Evolutionary conservation across 2,113 vertebrate genomes (phyloP), one percentile per base, ranked within the genome.

Genomic region (Plectropomus leopardus): DNA sequence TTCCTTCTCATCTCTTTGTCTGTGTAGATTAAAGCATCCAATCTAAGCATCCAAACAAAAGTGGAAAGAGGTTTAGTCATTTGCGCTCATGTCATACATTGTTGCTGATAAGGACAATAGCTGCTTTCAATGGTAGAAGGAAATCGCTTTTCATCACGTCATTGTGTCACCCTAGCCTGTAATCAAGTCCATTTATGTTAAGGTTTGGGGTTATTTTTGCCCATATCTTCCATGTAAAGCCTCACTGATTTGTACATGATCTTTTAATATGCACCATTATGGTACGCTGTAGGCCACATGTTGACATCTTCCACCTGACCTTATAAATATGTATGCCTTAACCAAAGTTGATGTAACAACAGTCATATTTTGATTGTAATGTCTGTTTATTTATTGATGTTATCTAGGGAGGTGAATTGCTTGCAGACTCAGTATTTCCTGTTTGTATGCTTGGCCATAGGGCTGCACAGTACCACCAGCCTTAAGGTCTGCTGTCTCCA

Each of bases 31-130:
- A 78, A 88, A 77, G 72, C 42, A 26, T 83, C n/a, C 30, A 19
- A 51, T 69, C 17, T 28, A 54, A 82, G 63, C 53, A 54, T 66
- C 47, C 67, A 85, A 88, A 85, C 71, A 86, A 64, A 76, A 47
- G 60, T 47, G 40, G 45, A 45, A 21, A 55, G 60, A 59, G 30
- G 51, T 67, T 86, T 76, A 78, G 55, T 82, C 59, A 64, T 78
- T 54, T 72, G 78, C 4, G 15, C 48, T 81, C 23, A 30, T 67
- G 59, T 68, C 67, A 40, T 63, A 42, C 60, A 82, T 87, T 64
- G 74, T 50, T 54, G 72, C 80, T 76, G 83, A 89, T 89, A 85
- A 87, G 54, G 80, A 65, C 77, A 76, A 86, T 34, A 24, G 79
- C 51, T 76, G 53, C 30, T 57, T 68, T 32, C 77, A 59, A 90